Base-by-base conservation (phyloP, 64 coral and sea anemone species). In the Pocillopora damicornis region DNA sequence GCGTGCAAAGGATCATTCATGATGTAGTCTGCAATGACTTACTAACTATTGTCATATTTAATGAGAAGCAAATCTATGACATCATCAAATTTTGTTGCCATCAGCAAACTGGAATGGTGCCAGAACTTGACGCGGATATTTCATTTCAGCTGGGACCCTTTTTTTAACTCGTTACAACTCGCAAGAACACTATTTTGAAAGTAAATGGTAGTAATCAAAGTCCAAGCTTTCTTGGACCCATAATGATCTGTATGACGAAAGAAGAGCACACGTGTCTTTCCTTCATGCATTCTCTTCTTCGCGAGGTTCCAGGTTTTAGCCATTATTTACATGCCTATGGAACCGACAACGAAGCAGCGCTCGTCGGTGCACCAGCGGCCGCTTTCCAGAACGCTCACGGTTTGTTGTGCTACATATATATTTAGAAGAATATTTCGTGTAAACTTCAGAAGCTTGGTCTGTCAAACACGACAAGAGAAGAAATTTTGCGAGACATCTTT, bases 1-100 rank as follows among this genome's bases (percentile, higher is more conserved):
- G 66, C 80, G 11, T 74, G 79, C 18, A 37, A 76, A 36, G 92
- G 88, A 2, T 94, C 82, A 90, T 90, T 75, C 60, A 71, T 60
- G 92, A 94, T 38, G 75, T 94, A 1, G 37, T 63, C 10, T 90
- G 88, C 67, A 90, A 94, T 82, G 88, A 94, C 75, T 84, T 94
- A 12, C 88, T 88, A 60, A 94, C 65, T 12, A 63, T 94, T 16
- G 12, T 86, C 20, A 60, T 79, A 22, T 88, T 88, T 66, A 88
- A 11, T 42, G 87, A 88, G 35, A 76, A 88, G 22, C 75, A 88
- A 35, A 60, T 88, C 25, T 62, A 88, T 76, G 87, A 88, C 35
- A 78, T 88, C 22, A 75, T 88, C 16, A 88, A 78, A 20, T 68
- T 88, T 88, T 79, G 75, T 45, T 88, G 75, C 34, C 74, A 88